Evolutionary conservation across 2,888 invertebrate genomes (phyloP), one percentile per base, ranked within the genome.

Genomic region (Gari tellinella): DNA sequence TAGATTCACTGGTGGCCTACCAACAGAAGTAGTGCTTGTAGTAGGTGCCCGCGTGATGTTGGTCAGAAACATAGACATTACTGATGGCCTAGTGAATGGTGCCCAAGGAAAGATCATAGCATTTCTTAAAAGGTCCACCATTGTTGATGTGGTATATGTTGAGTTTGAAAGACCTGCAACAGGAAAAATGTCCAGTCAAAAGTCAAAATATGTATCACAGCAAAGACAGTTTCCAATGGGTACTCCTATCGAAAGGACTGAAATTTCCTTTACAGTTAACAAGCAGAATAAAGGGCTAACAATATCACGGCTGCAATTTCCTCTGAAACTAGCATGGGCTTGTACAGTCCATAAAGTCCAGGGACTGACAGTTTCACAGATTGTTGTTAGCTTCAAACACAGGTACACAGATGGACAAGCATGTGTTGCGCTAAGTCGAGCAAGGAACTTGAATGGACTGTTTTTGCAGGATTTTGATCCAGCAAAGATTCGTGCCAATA

Each of bases 51-150:
- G 52, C 52, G 64, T 77, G 1, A 80, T 80, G 67, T n/a, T 77
- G n/a, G 66, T 57, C 23, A 52, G 65, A 37, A 80, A 74, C 45
- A 41, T 80, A 25, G 72, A 80, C 61, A 65, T 77, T 10, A 10
- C 52, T 15, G 76, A 76, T 70, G 76, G 76, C n/a, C 52, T 80
- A 19, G 70, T 66, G 0, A 73, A 80, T 70, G 73, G 73, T 26
- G 56, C 61, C 12, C 68, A 69, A 55, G 80, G 69, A 1, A 49
- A 25, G 38, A 53, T 79, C n/a, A 48, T 60, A 25, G 65, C 21
- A 15, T 53, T 68, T 19, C 45, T 55, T 10, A 45, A n/a, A 40
- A 25, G 37, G n/a, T 14, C 46, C 15, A n/a, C 23, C 46, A 14
- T 26, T 45, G 8, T 38, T n/a, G 7, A 7, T 43, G 48, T 46